phyloP scores from a whole-genome alignment of 2,888 invertebrate genomes.

The Homarus gammarus region DNA sequence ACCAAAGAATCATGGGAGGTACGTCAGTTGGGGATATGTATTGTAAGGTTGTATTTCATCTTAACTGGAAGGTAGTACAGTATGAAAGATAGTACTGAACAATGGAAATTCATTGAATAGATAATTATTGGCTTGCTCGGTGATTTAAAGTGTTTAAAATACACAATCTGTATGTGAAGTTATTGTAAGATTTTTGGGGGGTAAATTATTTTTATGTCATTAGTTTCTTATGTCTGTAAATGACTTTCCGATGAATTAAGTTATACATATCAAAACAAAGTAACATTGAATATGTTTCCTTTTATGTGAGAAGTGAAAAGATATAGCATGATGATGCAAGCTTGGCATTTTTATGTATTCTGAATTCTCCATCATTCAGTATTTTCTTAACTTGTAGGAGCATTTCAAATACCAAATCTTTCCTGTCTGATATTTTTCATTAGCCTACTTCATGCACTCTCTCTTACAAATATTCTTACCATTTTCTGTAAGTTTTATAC shows the following conservation, averaged over 20 bases:
- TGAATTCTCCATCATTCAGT: neutral
- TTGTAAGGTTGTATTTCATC: neutral
- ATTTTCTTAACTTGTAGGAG: neutral
- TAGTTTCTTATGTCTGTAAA: no score
- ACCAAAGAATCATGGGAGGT: constrained; percentile 93
- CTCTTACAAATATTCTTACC: neutral
- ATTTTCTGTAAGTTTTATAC: neutral
- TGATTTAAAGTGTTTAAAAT: neutral
- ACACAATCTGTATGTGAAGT: neutral
- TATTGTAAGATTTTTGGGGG: neutral
- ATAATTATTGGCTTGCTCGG: neutral
- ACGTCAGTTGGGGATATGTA: constrained; percentile 2
- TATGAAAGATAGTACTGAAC: neutral
- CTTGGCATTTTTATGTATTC: neutral
- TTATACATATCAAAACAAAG: neutral
- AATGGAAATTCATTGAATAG: neutral
- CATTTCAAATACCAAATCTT: neutral
- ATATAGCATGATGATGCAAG: no score
- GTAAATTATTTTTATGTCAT: neutral
- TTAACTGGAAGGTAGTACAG: neutral
- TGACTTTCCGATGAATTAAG: neutral
- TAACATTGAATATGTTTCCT: neutral
- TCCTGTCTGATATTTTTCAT: neutral
- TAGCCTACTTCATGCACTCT: neutral
- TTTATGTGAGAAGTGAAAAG: no score